Percentiles rank a stretch among this genome's conserved stretches.
phyloP scores from a whole-genome alignment of 2,113 vertebrate genomes.

The Saguinus imperator region DNA sequence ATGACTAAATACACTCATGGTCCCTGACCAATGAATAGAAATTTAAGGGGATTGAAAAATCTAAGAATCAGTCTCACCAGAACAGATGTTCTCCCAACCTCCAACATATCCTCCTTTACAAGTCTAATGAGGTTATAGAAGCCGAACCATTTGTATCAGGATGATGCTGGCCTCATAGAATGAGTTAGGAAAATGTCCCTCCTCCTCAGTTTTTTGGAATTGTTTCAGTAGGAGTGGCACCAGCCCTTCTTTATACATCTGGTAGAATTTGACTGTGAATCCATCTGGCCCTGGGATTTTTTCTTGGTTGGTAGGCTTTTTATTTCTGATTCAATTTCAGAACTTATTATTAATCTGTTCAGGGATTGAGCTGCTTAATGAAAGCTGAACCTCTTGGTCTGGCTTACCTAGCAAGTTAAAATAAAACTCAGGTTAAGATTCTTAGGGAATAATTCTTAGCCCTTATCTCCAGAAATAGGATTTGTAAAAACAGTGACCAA shows the following conservation, averaged over 20 bases:
- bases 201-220: no score
- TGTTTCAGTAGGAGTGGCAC: no score
- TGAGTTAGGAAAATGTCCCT: no score
- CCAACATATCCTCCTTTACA: not conserved
- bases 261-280: no score
- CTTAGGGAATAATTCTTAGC: not conserved
- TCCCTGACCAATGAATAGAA: not conserved
- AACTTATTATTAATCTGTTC: no score
- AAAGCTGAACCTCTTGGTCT: not conserved
- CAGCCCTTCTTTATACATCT: no score
- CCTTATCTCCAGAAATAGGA: not conserved
- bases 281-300: no score
- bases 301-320: no score
- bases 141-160: not conserved
- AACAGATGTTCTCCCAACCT: not conserved
- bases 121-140: not conserved
- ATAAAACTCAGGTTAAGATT: not conserved
- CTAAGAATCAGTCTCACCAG: not conserved
- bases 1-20: not conserved
- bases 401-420: not conserved
- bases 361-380: no score
- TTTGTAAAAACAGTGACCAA: not conserved
- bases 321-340: no score
- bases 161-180: no score
- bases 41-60: not conserved